phyloP scores from a whole-genome alignment of 2,113 vertebrate species.

The Perccottus glenii region DNA sequence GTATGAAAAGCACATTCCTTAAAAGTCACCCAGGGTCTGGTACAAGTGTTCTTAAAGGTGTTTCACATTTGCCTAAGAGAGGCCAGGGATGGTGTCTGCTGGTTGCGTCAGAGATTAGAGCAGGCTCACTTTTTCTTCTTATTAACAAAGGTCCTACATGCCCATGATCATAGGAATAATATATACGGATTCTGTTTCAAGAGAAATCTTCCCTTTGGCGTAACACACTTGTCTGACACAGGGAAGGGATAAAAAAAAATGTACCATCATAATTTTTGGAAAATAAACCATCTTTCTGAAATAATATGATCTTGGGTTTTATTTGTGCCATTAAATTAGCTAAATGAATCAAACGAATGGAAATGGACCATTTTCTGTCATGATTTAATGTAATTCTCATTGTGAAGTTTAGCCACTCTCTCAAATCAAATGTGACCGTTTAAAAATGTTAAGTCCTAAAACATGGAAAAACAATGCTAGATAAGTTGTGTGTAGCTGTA shows the following conservation, averaged over 20 bases:
- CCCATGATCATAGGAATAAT: conserved; percentile 51
- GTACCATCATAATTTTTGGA: conserved; percentile 23
- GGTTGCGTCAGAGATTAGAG: conserved; percentile 51
- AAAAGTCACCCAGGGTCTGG: conserved; percentile 16
- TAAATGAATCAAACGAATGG: conserved; percentile 19
- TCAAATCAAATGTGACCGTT: too few relatives aligned
- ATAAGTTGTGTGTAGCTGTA: too few relatives aligned
- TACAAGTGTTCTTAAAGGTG: conserved; percentile 36
- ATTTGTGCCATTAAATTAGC: conserved; percentile 22
- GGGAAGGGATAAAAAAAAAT: conserved; percentile 22
- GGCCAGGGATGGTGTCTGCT: conserved; percentile 19
- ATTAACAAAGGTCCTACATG: conserved; percentile 42
- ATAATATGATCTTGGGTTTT: conserved; percentile 6
- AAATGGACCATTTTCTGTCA: neutral
- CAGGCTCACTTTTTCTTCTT: conserved; percentile 30
- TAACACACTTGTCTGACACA: conserved; percentile 9
- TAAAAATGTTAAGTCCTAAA: too few relatives aligned
- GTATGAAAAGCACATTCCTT: conserved; percentile 7
- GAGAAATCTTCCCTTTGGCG: conserved; percentile 35
- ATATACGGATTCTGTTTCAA: conserved; percentile 55
- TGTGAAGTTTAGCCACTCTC: too few relatives aligned
- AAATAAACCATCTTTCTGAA: conserved; percentile 17
- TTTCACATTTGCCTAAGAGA: conserved; percentile 33
- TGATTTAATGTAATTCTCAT: too few relatives aligned
- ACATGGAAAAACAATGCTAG: too few relatives aligned